Evolutionary conservation across 1,140 invertebrate genomes (phyloP).

Genomic region (Colletes gigas): DNA sequence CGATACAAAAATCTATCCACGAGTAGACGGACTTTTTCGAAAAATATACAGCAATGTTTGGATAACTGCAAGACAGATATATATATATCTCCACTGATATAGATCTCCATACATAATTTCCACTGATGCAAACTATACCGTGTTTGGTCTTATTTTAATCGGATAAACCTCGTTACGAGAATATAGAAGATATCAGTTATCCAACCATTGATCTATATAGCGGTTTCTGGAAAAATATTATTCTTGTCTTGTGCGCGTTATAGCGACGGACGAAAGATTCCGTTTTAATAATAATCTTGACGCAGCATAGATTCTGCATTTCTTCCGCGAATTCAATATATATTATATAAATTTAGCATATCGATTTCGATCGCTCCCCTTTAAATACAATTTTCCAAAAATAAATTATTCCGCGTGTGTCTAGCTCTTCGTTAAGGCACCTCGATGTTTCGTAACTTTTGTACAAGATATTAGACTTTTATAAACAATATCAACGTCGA

Average conservation of each 20-base stretch:
- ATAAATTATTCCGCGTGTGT: constrained; percentile 48
- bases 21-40: background rate
- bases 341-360: constrained; percentile 24
- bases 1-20: constrained; percentile 45
- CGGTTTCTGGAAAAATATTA: constrained; percentile 27
- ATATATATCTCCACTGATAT: too few relatives aligned
- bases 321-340: background rate
- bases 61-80: too few relatives aligned
- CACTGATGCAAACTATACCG: too few relatives aligned
- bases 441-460: constrained; percentile 24
- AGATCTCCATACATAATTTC: too few relatives aligned
- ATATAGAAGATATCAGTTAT: too few relatives aligned
- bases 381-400: constrained; percentile 35
- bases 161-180: too few relatives aligned
- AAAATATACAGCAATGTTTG: too few relatives aligned
- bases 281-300: constrained; percentile 1
- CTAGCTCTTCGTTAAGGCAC: constrained; percentile 46
- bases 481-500: constrained; percentile 3
- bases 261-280: background rate
- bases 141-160: too few relatives aligned
- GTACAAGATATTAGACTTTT: constrained; percentile 14
- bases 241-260: background rate
- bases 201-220: too few relatives aligned
- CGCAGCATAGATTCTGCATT: background rate
- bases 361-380: constrained; percentile 6